A percentile compares a stretch with the other conserved stretches of the same genome.
These are phyloP conservation scores for Muscicapa striata DNA, from an alignment of 2,797 vertebrate species.

Conservation along the genomic window DNA sequence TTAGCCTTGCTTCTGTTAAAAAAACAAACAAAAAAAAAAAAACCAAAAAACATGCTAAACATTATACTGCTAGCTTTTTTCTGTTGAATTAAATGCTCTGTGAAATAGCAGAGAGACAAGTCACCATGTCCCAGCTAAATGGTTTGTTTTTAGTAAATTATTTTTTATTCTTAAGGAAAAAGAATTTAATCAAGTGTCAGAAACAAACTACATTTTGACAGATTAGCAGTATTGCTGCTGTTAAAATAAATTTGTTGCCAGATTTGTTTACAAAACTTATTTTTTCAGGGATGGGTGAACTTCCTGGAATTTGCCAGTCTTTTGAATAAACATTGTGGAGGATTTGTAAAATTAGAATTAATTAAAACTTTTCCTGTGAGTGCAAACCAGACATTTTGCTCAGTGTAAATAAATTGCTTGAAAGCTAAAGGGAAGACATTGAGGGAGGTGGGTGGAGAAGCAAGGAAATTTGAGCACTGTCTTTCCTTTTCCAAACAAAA, in stretches of 20 bases:
- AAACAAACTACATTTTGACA: constrained; percentile 43
- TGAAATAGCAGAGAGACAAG: constrained; percentile 18
- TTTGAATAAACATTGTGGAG: constrained; percentile 57
- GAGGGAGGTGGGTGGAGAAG: background rate
- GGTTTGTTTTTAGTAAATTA: constrained; percentile 34
- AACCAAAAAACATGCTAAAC: background rate
- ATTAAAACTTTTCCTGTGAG: constrained; percentile 44
- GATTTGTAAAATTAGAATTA: constrained; percentile 58
- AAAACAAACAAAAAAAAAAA: background rate
- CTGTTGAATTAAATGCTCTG: background rate
- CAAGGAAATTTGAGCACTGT: background rate
- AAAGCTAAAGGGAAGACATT: background rate
- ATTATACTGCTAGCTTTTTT: background rate
- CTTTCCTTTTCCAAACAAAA: constrained; percentile 13
- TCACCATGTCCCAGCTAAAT: constrained; percentile 13
- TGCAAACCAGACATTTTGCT: background rate
- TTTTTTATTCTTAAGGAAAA: constrained; percentile 32
- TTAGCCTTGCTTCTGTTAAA: background rate
- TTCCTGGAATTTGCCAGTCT: constrained; percentile 49
- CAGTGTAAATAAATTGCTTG: background rate
- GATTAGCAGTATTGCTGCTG: constrained; percentile 31
- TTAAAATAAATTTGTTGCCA: constrained; percentile 60
- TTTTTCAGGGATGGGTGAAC: constrained; percentile 58
- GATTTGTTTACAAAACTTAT: constrained; percentile 65
- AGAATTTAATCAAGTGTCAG: constrained; percentile 38